Conservation (phyloP, 2,888 invertebrate genomes). For the Lithophane ornitopus region DNA sequence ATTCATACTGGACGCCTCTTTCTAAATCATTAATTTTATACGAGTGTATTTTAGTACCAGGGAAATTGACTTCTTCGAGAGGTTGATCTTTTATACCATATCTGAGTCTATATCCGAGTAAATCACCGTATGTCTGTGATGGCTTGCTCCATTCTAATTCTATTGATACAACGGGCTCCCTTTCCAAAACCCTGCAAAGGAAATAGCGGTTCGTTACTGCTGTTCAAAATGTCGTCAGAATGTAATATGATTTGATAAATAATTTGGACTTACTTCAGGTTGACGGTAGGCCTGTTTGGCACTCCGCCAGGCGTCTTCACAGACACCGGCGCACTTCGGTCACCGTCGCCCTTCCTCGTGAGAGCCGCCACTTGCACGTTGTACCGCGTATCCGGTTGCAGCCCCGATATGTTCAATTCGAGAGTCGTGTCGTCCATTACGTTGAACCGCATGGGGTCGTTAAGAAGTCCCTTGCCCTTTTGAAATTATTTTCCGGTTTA, state of each 20-base stretch:
- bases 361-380: conserved; percentile 98
- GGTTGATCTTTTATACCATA: conserved; percentile 96
- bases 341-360: conserved; percentile 99
- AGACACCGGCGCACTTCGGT: conserved; percentile 95
- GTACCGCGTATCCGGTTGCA: conserved; percentile 99
- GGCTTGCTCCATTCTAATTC: conserved; percentile 98
- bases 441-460: conserved; percentile 96
- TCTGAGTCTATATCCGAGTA: conserved; percentile 96
- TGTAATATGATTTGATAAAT: conserved; percentile 54
- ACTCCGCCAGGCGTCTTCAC: conserved; percentile 98
- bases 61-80: conserved; percentile 93
- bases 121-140: conserved; percentile 96
- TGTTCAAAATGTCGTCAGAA: conserved; percentile 44
- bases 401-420: conserved; percentile 95
- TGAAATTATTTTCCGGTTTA: conserved; percentile 42
- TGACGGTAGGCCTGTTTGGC: conserved; percentile 95
- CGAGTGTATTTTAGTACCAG: conserved; percentile 92
- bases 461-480: conserved; percentile 94
- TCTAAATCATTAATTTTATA: conserved; percentile 95
- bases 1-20: conserved; percentile 98
- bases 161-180: conserved; percentile 96
- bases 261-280: conserved; percentile 92
- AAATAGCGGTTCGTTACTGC: conserved; percentile 52
- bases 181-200: conserved; percentile 93
- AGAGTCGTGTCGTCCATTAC: conserved; percentile 94